Percentiles rank a stretch among this genome's conserved stretches.
Conservation (phyloP, 1,140 invertebrate genomes). For the Anoplophora glabripennis region DNA sequence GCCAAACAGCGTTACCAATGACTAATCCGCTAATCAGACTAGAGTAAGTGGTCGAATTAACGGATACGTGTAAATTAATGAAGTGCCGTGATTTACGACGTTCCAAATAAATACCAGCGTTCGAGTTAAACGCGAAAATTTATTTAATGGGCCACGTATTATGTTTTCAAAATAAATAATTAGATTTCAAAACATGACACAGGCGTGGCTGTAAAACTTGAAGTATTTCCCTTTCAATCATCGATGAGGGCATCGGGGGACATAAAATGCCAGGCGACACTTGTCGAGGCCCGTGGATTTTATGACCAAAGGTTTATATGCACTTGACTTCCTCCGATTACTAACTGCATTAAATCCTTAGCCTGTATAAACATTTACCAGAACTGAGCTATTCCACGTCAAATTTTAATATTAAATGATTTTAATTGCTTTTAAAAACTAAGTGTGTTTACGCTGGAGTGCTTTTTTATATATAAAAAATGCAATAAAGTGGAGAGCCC, state of each 20-base stretch:
- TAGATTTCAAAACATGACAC: slow-evolving; percentile 14
- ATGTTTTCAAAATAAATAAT: slow-evolving; percentile 19
- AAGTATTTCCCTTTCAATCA: slow-evolving; percentile 33
- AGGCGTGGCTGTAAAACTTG: slow-evolving; percentile 26
- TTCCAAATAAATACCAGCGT: not conserved
- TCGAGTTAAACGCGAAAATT: not conserved
- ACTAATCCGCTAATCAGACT: too few relatives aligned
- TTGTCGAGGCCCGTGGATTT: slow-evolving; percentile 27
- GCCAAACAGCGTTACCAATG: too few relatives aligned
- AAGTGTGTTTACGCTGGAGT: not conserved
- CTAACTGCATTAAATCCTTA: slow-evolving; percentile 11
- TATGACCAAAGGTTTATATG: slow-evolving; percentile 30
- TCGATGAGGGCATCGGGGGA: slow-evolving; percentile 18
- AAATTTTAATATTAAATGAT: slow-evolving; percentile 10
- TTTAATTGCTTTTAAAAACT: slow-evolving; percentile 7
- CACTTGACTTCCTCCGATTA: slow-evolving; percentile 30
- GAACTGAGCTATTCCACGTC: slow-evolving; percentile 12
- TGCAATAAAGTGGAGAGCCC: too few relatives aligned
- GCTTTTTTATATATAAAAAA: not conserved
- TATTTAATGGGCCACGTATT: slow-evolving; percentile 9
- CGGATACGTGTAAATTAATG: slow-evolving; percentile 1
- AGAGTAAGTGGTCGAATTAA: not conserved
- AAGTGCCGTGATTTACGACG: not conserved
- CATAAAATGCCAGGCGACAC: slow-evolving; percentile 28
- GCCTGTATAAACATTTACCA: slow-evolving; percentile 28